Percentiles rank a stretch among this genome's conserved stretches.
Conservation (phyloP, 2,113 vertebrate genomes). For the Oryzias javanicus region DNA sequence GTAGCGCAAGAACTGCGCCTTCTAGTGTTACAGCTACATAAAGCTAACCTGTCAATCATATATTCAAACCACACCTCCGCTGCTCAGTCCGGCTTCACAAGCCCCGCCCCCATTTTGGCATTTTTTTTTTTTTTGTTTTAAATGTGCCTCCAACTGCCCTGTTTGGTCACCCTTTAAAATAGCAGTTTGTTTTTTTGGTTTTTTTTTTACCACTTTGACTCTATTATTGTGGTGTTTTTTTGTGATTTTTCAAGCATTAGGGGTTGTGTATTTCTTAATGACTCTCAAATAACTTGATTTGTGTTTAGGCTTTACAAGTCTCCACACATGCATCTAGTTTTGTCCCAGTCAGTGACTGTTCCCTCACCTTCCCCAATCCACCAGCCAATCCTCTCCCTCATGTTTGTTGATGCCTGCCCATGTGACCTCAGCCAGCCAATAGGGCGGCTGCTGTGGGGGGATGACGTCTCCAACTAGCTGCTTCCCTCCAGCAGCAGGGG, state of each 20-base stretch:
- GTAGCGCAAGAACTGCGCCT: no score
- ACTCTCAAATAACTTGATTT: neutral
- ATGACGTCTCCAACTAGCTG: constrained; percentile 92
- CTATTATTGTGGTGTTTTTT: neutral
- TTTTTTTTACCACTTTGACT: no score
- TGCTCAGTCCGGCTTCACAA: no score
- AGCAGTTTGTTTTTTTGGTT: no score
- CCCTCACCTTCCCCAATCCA: constrained; percentile 56
- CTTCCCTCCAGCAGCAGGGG: constrained; percentile 97
- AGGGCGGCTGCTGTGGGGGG: constrained; percentile 61
- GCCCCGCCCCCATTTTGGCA: no score
- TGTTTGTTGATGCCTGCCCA: constrained; percentile 84
- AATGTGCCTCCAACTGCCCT: no score
- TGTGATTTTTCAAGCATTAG: neutral
- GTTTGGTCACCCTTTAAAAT: no score
- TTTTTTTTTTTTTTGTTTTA: no score
- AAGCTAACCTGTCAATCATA: no score
- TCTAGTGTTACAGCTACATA: no score
- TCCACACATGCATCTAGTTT: constrained; percentile 56
- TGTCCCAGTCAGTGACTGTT: constrained; percentile 56
- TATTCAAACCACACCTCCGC: no score
- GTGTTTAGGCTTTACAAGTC: constrained; percentile 42
- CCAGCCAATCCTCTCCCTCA: constrained; percentile 77
- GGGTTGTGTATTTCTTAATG: neutral
- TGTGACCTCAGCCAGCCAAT: constrained; percentile 85